Conservation (phyloP, 2,797 vertebrate genomes). For the Myotis findleyi region DNA sequence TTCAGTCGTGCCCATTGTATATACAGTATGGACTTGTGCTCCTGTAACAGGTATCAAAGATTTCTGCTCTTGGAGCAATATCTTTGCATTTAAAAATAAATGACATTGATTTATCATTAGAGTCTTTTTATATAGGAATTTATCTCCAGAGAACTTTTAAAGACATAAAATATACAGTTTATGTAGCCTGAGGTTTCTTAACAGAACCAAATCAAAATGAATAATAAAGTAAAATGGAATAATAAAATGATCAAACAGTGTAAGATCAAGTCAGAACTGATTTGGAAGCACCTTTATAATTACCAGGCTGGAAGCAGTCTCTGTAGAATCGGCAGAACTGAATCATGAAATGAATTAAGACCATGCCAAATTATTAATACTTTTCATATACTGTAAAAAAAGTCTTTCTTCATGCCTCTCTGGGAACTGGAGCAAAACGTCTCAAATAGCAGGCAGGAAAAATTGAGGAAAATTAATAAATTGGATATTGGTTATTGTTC, state of each 20-base stretch:
- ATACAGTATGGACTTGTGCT: background rate
- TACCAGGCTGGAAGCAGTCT: conserved; percentile 84
- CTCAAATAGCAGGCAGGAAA: conserved; percentile 61
- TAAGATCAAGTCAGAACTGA: conserved; percentile 84
- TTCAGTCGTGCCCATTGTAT: background rate
- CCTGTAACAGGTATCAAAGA: background rate
- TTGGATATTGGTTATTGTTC: conserved; percentile 65
- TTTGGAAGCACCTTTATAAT: conserved; percentile 85
- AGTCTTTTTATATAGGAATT: conserved; percentile 81
- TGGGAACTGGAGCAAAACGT: conserved; percentile 56
- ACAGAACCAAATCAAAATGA: conserved; percentile 88
- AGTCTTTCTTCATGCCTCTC: conserved; percentile 53
- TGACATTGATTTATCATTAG: conserved; percentile 84
- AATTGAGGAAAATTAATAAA: conserved; percentile 74
- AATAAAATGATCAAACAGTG: conserved; percentile 84
- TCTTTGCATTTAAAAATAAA: conserved; percentile 84
- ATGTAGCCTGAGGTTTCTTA: conserved; percentile 86
- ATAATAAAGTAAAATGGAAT: conserved; percentile 88
- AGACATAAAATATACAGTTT: conserved; percentile 86
- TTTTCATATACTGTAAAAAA: conserved; percentile 68
- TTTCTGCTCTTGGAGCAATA: conserved; percentile 71
- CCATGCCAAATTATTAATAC: conserved; percentile 82
- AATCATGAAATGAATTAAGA: conserved; percentile 82
- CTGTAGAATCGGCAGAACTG: conserved; percentile 80
- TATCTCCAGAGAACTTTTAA: conserved; percentile 87